These are phyloP conservation scores for Atherix ibis DNA, from an alignment of 2,888 invertebrate genomes.

Conservation along the genomic window DNA sequence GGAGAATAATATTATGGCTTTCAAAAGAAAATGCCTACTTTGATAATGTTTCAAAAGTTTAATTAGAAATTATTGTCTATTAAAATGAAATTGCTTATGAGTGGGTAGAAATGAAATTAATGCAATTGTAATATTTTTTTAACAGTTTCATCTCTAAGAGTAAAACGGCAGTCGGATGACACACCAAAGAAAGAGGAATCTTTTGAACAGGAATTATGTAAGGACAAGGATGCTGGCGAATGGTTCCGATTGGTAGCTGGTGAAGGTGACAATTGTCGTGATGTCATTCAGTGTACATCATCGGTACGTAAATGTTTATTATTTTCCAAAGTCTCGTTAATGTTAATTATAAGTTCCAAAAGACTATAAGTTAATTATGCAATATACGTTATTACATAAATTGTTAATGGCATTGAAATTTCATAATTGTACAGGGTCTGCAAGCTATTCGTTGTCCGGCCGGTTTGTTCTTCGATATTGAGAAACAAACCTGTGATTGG, in stretches of 20 bases:
- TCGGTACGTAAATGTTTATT: constrained; percentile 44
- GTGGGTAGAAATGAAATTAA: no score
- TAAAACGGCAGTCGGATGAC: constrained; percentile 53
- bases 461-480: constrained; percentile 83
- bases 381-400: no score
- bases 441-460: constrained; percentile 88
- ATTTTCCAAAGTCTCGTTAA: background rate
- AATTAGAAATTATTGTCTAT: no score
- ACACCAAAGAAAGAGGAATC: constrained; percentile 66
- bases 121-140: no score
- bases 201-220: constrained; percentile 78
- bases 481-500: constrained; percentile 92
- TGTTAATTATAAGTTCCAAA: background rate
- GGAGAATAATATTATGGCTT: no score
- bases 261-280: constrained; percentile 83
- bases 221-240: constrained; percentile 88
- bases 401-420: no score
- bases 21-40: no score
- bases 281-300: constrained; percentile 89
- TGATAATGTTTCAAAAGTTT: no score
- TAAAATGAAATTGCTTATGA: no score
- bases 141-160: constrained; percentile 37
- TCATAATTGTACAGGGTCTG: no score
- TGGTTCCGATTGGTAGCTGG: constrained; percentile 85
- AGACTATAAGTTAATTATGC: background rate